Conservation (phyloP, 2,888 invertebrate genomes). For the Cephus pygmeus region DNA sequence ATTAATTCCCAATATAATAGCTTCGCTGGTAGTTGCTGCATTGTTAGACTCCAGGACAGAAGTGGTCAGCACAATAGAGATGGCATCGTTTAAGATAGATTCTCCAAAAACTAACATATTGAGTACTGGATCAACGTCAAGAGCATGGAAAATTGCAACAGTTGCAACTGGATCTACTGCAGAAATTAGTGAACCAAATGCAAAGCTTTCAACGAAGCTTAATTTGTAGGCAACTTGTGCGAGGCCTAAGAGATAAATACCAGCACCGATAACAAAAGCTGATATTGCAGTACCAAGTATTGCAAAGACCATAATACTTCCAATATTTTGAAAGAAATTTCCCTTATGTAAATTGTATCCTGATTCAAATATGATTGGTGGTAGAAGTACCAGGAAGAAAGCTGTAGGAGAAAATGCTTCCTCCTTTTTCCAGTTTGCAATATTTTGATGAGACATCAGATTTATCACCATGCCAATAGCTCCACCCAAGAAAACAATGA, state of each 20-base stretch:
- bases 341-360: constrained; percentile 99
- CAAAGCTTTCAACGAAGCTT: constrained; percentile 96
- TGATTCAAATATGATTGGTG: constrained; percentile 99
- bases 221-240: constrained; percentile 92
- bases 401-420: constrained; percentile 99
- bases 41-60: constrained; percentile 81
- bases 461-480: constrained; percentile 92
- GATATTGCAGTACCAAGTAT: constrained; percentile 97
- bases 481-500: constrained; percentile 94
- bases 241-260: constrained; percentile 92
- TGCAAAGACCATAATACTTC: constrained; percentile 98
- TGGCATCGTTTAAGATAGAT: constrained; percentile 97
- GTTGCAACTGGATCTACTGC: constrained; percentile 99
- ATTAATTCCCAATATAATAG: constrained; percentile 87
- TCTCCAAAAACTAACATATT: constrained; percentile 99
- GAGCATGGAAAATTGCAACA: constrained; percentile 97
- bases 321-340: constrained; percentile 96
- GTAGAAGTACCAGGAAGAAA: constrained; percentile 94
- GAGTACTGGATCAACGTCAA: constrained; percentile 95
- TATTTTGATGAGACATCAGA: constrained; percentile 86
- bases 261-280: constrained; percentile 95
- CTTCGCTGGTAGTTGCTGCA: constrained; percentile 81
- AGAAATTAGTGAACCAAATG: constrained; percentile 97
- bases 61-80: constrained; percentile 96
- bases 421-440: constrained; percentile 96